phyloP scores from a whole-genome alignment of 2,797 vertebrate genomes.

The Sebastes diploproa region DNA sequence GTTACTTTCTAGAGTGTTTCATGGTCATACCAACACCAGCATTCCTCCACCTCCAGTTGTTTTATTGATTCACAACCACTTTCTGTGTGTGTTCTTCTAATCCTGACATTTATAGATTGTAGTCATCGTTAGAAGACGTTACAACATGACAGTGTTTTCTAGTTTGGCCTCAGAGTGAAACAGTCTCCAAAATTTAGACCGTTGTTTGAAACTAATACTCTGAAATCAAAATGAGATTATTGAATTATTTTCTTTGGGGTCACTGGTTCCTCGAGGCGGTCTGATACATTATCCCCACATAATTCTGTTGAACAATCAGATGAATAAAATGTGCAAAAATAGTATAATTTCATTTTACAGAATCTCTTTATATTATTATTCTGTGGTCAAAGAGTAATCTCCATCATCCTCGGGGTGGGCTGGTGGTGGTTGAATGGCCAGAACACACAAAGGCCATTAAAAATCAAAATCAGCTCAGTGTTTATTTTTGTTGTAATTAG shows the following conservation, averaged over 20 bases:
- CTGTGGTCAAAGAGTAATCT: not conserved
- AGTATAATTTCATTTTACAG: not conserved
- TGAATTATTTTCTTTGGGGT: not conserved
- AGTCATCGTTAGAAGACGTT: not conserved
- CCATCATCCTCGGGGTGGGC: not conserved
- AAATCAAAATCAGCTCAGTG: not conserved
- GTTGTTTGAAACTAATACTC: not conserved
- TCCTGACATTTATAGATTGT: not conserved
- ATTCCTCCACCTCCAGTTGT: not conserved
- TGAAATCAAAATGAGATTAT: not conserved
- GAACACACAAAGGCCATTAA: not conserved
- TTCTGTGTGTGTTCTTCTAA: no score
- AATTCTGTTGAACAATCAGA: not conserved
- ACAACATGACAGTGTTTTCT: not conserved
- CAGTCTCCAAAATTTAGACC: not conserved
- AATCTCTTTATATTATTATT: not conserved
- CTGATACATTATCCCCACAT: not conserved
- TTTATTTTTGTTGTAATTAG: conserved; percentile 38
- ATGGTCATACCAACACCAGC: not conserved
- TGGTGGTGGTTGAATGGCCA: not conserved
- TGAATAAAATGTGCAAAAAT: not conserved
- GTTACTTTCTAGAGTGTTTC: not conserved
- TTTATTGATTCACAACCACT: not conserved
- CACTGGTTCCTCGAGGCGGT: not conserved
- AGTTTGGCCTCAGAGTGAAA: not conserved